phyloP scores from a whole-genome alignment of 2,113 vertebrate genomes.

The Lagopus muta region DNA sequence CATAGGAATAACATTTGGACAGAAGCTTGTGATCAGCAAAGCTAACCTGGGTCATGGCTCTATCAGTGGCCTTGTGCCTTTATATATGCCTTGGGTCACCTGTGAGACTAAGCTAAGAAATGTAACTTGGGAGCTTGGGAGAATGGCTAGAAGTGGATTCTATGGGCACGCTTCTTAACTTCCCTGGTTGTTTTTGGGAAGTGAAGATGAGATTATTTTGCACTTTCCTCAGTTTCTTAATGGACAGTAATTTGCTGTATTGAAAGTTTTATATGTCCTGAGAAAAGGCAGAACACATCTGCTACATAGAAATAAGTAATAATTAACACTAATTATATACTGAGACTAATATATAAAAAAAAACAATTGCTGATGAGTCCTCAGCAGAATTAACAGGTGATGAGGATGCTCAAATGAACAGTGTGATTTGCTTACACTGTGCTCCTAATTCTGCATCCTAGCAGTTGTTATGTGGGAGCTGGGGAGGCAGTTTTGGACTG shows the following conservation, averaged over 20 bases:
- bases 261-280: not conserved
- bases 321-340: not conserved
- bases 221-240: not conserved
- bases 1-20: not conserved
- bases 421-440: not conserved
- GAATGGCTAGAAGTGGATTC: not conserved
- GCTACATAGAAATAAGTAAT: not conserved
- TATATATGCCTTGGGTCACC: not conserved
- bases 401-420: not conserved
- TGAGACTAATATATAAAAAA: not conserved
- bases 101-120: not conserved
- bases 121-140: not conserved
- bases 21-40: not conserved
- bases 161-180: not conserved
- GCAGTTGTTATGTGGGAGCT: not conserved
- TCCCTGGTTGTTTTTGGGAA: not conserved
- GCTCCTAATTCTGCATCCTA: not conserved
- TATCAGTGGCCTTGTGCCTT: not conserved
- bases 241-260: not conserved
- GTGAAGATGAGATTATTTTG: not conserved
- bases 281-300: conserved; percentile 21
- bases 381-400: not conserved
- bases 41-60: not conserved
- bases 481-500: not conserved
- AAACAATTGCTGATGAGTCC: conserved; percentile 17